Base-by-base conservation (phyloP, 2,113 vertebrate species). In the Empidonax alnorum region DNA sequence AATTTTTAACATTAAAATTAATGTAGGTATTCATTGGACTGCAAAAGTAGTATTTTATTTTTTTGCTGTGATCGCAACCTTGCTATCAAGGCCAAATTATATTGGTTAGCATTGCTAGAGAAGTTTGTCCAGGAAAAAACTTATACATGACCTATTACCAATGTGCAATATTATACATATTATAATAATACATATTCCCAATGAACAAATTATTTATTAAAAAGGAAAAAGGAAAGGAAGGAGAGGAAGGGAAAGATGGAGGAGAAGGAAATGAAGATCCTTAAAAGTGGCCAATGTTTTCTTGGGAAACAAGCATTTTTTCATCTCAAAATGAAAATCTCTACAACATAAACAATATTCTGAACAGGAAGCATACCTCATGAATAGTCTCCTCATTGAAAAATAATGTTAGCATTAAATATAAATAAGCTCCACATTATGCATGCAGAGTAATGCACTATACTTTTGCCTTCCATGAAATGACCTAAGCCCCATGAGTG, bases 391-490 rank as follows among this genome's bases (percentile, higher is more conserved):
- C 72, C 49, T 96, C 92, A 92, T 35, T 82, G 39, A 81, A 78
- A 81, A 92, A 82, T 86, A 87, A 84, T 81, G 30, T 42, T 62
- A 88, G 83, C 58, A 94, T 96, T 96, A 95, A 90, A 96, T 87
- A 96, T 92, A 93, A 85, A 96, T 93, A 91, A n/a, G 30, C 27
- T 93, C 52, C 82, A 74, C 58, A 92, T 96, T 96, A 97, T 93
- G 95, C 91, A 79, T 95, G 56, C 49, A 80, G 44, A 91, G 61
- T 88, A 95, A 96, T 90, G 91, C 37, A 92, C 37, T 91, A 16
- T 75, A 52, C 56, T 96, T 96, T 92, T 67, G 65, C 74, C 80
- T 55, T 87, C 84, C 68, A 58, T 87, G 55, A 94, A 74, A 93
- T 89, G 79, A 94, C 67, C 65, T 85, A 74, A 96, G 39, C 75